Evolutionary conservation across 2,888 invertebrate genomes (phyloP), one percentile per base, ranked within the genome.

Genomic region (Chrysotoxum bicinctum): DNA sequence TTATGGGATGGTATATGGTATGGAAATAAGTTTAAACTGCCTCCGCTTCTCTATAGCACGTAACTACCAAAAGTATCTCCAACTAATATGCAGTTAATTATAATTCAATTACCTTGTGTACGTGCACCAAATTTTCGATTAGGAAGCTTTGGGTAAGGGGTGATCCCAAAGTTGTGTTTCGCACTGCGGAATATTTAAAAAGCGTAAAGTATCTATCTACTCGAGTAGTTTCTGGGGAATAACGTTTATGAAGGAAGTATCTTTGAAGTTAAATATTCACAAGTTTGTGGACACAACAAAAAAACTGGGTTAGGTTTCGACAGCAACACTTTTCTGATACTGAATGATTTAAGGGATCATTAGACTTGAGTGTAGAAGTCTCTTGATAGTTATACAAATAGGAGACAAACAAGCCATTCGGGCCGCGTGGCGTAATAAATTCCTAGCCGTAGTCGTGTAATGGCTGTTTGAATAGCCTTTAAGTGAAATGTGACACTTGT

Each of bases 111-210:
- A 85, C 76, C 81, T 48, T 30, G 40, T 21, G 85, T 85, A 85
- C 85, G 85, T 85, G 85, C 56, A 21, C 81, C 81, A 81, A 85
- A 85, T 85, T 85, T 77, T 73, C 81, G 68, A 85, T 85, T 68
- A 81, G 50, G 52, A 26, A 64, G 64, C 45, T 68, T 75, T 68
- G 43, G 37, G n/a, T 4, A 8, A 9, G n/a, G 23, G 79, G 19
- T 75, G 58, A 70, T 73, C 56, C 74, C 74, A 26, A 60, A 56
- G 48, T 23, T 23, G 21, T 66, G 45, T 62, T 43, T 26, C 30
- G 58, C 26, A 43, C 30, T 37, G 62, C 35, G 10, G 72, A 78
- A 79, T 73, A 72, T 73, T 73, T 66, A 48, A 78, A 78, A 70
- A 73, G 35, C 35, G 54, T 9, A 16, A 40, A 54, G 37, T 60